Conservation (phyloP, 2,888 invertebrate species). For the Spodoptera picta region DNA sequence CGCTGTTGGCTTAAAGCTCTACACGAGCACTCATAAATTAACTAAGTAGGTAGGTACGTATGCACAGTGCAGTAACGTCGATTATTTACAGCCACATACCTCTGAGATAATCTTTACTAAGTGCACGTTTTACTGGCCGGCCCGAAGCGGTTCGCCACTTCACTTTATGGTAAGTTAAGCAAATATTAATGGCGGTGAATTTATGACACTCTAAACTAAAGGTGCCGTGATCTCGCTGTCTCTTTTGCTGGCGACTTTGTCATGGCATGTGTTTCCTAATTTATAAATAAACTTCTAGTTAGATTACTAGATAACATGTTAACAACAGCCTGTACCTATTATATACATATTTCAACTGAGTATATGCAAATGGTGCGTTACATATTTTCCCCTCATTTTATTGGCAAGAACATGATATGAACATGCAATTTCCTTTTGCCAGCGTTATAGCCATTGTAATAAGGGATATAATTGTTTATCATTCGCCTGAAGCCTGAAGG, state of each 20-base stretch:
- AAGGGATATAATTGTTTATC: too few relatives aligned
- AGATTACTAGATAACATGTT: neutral
- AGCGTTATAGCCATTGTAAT: too few relatives aligned
- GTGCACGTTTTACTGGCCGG: constrained; percentile 67
- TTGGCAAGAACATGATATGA: too few relatives aligned
- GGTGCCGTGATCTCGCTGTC: constrained; percentile 61
- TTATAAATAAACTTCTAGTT: neutral
- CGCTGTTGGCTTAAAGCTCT: constrained; percentile 50
- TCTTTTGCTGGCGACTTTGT: constrained; percentile 45
- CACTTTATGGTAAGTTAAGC: constrained; percentile 79
- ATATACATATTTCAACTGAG: too few relatives aligned
- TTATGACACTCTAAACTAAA: constrained; percentile 71
- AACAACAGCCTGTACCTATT: too few relatives aligned
- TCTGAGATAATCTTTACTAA: constrained; percentile 77
- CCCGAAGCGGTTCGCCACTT: constrained; percentile 67
- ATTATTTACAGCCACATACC: constrained; percentile 75
- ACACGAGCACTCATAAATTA: constrained; percentile 69
- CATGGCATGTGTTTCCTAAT: constrained; percentile 15
- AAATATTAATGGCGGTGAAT: constrained; percentile 79
- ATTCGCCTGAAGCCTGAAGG: too few relatives aligned
- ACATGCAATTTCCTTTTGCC: too few relatives aligned
- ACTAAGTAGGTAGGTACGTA: constrained; percentile 56
- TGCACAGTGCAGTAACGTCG: constrained; percentile 66
- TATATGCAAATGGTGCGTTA: too few relatives aligned
- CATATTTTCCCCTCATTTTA: too few relatives aligned